phyloP scores from a whole-genome alignment of 2,888 invertebrate genomes.

The Pherbina coryleti region DNA sequence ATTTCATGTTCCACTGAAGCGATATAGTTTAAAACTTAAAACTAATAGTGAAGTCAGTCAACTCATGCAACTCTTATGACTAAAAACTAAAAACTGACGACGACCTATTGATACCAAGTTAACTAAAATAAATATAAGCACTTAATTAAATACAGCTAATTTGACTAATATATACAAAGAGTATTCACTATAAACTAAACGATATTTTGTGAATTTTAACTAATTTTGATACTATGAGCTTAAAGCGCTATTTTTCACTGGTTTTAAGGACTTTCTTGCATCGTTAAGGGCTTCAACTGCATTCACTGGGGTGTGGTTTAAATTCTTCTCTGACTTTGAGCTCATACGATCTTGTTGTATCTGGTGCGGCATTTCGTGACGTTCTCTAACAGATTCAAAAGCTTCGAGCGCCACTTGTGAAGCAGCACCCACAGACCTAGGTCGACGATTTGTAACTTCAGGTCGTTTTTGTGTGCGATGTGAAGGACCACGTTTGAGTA shows the following conservation, averaged over 20 bases:
- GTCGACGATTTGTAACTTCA: slow-evolving; percentile 52
- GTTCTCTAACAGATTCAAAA: slow-evolving; percentile 20
- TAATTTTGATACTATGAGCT: slow-evolving; percentile 19
- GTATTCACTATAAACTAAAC: not conserved
- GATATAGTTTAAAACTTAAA: not conserved
- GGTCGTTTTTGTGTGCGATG: slow-evolving; percentile 55
- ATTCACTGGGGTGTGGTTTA: slow-evolving; percentile 18
- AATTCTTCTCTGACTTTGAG: not conserved
- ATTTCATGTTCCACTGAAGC: too few species aligned
- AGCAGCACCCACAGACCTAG: slow-evolving; percentile 51
- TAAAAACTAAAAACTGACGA: not conserved
- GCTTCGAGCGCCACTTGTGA: slow-evolving; percentile 10
- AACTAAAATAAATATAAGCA: not conserved
- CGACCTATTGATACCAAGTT: not conserved
- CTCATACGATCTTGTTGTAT: not conserved
- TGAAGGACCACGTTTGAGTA: slow-evolving; percentile 63
- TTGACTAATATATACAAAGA: not conserved
- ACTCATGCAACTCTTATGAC: not conserved
- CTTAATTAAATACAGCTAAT: not conserved
- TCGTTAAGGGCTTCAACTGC: slow-evolving; percentile 38
- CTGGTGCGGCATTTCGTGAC: slow-evolving; percentile 23
- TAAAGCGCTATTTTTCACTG: slow-evolving; percentile 12
- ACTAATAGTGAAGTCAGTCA: not conserved
- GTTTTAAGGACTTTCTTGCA: slow-evolving; percentile 36
- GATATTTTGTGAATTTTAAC: not conserved